Conservation (phyloP, 2,888 invertebrate species). For the Phyllotreta cruciferae region DNA sequence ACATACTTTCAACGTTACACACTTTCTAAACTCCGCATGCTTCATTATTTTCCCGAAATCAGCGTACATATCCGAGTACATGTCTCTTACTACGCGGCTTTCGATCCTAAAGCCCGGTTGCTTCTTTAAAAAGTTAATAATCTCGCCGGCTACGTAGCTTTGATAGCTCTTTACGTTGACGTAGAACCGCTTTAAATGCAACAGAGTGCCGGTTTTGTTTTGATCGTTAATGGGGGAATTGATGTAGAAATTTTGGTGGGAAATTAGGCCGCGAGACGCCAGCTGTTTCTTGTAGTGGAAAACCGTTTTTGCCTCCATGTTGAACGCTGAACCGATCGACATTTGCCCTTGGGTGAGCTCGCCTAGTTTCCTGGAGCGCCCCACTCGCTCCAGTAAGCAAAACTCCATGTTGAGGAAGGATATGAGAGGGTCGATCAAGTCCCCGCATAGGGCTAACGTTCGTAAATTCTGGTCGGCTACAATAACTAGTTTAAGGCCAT, state of each 20-base stretch:
- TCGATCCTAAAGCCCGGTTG: constrained; percentile 64
- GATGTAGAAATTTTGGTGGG: constrained; percentile 67
- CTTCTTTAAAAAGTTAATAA: constrained; percentile 64
- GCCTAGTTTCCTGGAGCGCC: constrained; percentile 72
- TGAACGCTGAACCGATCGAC: constrained; percentile 63
- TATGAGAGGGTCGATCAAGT: constrained; percentile 60
- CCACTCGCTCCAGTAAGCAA: constrained; percentile 77
- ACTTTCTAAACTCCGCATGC: constrained; percentile 62
- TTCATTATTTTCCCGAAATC: constrained; percentile 62
- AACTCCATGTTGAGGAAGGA: constrained; percentile 68
- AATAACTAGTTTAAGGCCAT: constrained; percentile 70
- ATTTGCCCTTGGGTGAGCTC: constrained; percentile 71
- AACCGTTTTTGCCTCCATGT: constrained; percentile 69
- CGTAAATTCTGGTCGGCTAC: constrained; percentile 73
- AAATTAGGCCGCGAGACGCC: constrained; percentile 65
- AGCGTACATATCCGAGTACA: constrained; percentile 54
- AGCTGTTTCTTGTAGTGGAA: constrained; percentile 71
- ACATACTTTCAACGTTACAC: constrained; percentile 61
- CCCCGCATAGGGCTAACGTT: constrained; percentile 65
- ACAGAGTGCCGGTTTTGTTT: constrained; percentile 60
- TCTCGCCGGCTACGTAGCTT: constrained; percentile 63
- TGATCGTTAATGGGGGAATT: constrained; percentile 59
- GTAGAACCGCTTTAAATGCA: constrained; percentile 72
- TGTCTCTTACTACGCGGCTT: constrained; percentile 61
- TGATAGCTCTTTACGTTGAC: constrained; percentile 64